These are phyloP conservation scores for Pardosa pseudoannulata DNA, from an alignment of 2,888 invertebrate genomes.

Conservation along the genomic window DNA sequence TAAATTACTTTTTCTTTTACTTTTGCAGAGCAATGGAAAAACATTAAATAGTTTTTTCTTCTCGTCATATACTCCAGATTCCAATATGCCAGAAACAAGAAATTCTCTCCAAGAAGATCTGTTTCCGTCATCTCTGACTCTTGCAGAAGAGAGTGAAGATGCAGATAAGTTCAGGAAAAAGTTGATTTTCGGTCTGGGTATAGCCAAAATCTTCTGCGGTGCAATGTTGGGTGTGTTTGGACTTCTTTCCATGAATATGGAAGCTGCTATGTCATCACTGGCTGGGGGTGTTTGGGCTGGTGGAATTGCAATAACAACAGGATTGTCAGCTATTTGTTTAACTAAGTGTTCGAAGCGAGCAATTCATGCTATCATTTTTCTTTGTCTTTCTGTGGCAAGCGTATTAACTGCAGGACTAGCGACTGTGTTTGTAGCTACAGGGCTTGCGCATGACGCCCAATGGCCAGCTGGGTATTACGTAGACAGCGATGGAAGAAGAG, in stretches of 20 bases:
- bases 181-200: conserved; percentile 53
- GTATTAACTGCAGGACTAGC: conserved; percentile 77
- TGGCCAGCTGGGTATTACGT: conserved; percentile 79
- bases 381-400: conserved; percentile 76
- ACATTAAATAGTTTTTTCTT: neutral
- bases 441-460: conserved; percentile 76
- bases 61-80: neutral
- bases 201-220: conserved; percentile 62
- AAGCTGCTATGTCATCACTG: conserved; percentile 60
- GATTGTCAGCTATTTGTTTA: conserved; percentile 43
- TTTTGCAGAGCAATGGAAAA: neutral
- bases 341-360: conserved; percentile 33
- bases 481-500: conserved; percentile 74
- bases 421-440: conserved; percentile 77
- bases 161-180: conserved; percentile 34
- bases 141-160: conserved; percentile 46
- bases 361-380: conserved; percentile 73
- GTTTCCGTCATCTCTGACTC: conserved; percentile 41
- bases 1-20: neutral
- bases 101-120: conserved; percentile 62
- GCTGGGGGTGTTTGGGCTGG: conserved; percentile 67
- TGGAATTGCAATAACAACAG: conserved; percentile 47
- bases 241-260: conserved; percentile 58
- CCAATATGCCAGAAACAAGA: conserved; percentile 49
- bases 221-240: conserved; percentile 57